Percentiles rank a stretch among this genome's conserved stretches.
Evolutionary conservation across 2,888 invertebrate genomes (phyloP).

Genomic region (Lymantria monacha): DNA sequence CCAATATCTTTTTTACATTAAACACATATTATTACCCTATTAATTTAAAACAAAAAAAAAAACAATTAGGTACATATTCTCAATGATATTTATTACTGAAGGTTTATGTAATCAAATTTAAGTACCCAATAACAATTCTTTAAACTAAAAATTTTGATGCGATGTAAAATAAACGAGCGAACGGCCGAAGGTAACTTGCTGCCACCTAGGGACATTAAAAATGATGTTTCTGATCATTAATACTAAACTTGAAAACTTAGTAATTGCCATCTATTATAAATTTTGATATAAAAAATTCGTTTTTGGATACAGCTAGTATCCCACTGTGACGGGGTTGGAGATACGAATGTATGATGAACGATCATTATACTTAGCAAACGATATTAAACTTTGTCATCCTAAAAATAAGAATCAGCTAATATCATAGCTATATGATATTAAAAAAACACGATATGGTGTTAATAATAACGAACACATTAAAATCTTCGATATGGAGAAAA

Average conservation of each 20-base stretch:
- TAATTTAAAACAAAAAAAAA: conserved; percentile 11
- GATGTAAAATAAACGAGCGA: conserved; percentile 25
- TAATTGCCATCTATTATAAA: conserved; percentile 63
- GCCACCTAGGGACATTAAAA: conserved; percentile 55
- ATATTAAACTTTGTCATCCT: conserved; percentile 13
- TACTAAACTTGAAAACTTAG: conserved; percentile 67
- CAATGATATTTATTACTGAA: conserved; percentile 6
- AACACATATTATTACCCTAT: conserved; percentile 17
- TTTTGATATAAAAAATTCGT: conserved; percentile 66
- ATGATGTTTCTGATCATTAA: conserved; percentile 65
- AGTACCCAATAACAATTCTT: conserved; percentile 28
- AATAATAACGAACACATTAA: conserved; percentile 44
- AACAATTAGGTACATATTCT: conserved; percentile 8
- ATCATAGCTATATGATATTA: not conserved
- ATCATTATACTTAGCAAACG: conserved; percentile 11
- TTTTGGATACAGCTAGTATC: conserved; percentile 54
- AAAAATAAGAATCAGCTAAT: conserved; percentile 15
- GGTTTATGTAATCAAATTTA: conserved; percentile 29
- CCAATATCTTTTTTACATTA: conserved; percentile 15
- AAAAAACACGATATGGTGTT: conserved; percentile 33
- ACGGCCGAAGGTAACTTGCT: conserved; percentile 15
- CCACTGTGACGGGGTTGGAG: conserved; percentile 65
- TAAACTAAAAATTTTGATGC: conserved; percentile 20
- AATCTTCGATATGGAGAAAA: conserved; percentile 35
- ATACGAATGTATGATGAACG: conserved; percentile 50